Evolutionary conservation across 2,797 vertebrate species (phyloP).

Genomic region (Acanthurus lineatus): DNA sequence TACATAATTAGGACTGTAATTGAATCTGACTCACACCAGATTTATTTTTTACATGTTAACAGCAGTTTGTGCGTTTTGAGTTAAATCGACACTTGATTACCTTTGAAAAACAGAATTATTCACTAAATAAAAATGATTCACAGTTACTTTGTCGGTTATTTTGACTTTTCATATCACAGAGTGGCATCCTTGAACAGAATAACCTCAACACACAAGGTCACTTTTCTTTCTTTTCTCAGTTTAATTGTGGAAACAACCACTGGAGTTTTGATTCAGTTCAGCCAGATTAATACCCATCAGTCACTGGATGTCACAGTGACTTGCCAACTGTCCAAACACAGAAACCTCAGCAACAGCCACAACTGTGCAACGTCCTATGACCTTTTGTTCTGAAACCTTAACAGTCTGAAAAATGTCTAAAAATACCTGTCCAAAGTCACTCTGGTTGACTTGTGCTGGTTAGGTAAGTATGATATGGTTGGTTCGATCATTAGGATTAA

Average conservation of each 20-base stretch:
- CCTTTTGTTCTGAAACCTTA: too few species aligned
- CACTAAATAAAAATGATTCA: constrained; percentile 8
- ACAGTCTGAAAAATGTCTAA: too few species aligned
- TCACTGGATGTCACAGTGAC: neutral
- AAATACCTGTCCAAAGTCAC: too few species aligned
- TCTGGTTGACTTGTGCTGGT: too few species aligned
- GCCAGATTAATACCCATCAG: neutral
- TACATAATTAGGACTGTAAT: neutral
- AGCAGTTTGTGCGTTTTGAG: constrained; percentile 4
- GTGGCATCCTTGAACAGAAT: constrained; percentile 2
- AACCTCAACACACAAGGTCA: neutral
- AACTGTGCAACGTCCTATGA: too few species aligned
- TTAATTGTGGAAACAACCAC: neutral
- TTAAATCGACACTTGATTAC: constrained; percentile 14
- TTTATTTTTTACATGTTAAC: neutral
- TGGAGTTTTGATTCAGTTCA: constrained; percentile 1
- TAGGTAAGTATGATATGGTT: too few species aligned
- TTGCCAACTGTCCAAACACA: neutral
- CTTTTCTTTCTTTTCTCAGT: neutral
- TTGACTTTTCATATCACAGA: constrained; percentile 17
- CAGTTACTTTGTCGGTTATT: neutral
- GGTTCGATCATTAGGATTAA: too few species aligned
- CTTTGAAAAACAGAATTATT: constrained; percentile 14
- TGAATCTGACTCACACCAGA: neutral
- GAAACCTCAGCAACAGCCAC: neutral